Evolutionary conservation across 2,797 vertebrate species (phyloP).

Genomic region (Crenichthys baileyi): DNA sequence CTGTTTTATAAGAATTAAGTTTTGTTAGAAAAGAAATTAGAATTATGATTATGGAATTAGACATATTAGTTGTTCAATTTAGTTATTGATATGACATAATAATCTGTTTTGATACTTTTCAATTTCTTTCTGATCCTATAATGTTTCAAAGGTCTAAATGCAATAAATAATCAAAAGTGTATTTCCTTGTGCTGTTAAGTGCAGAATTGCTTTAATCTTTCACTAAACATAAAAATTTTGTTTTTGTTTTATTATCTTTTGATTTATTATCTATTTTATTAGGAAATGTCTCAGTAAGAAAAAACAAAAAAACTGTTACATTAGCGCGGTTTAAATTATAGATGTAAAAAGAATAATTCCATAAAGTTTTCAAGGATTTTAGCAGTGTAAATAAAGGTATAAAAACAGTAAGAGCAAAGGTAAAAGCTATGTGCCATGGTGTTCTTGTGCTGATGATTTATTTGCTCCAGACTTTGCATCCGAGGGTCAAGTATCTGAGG

Average conservation of each 20-base stretch:
- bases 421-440: slow-evolving; percentile 25
- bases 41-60: too few relatives aligned
- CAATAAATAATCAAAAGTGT: background rate
- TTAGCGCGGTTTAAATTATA: background rate
- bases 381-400: slow-evolving; percentile 22
- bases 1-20: too few relatives aligned
- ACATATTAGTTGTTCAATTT: too few relatives aligned
- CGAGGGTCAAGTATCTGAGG: slow-evolving; percentile 30
- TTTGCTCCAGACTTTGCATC: slow-evolving; percentile 28
- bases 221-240: too few relatives aligned
- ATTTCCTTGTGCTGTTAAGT: background rate
- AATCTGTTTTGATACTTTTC: too few relatives aligned
- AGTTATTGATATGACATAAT: too few relatives aligned
- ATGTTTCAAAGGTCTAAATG: background rate
- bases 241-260: too few relatives aligned
- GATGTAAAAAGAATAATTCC: background rate
- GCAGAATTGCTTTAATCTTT: slow-evolving; percentile 3
- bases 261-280: background rate
- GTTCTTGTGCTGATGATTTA: slow-evolving; percentile 50
- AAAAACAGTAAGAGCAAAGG: slow-evolving; percentile 6
- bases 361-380: background rate
- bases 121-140: too few relatives aligned
- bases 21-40: too few relatives aligned
- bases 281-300: background rate
- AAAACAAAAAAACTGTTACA: background rate